Evolutionary conservation across 2,113 vertebrate genomes (phyloP).

Genomic region (Bufo gargarizans): DNA sequence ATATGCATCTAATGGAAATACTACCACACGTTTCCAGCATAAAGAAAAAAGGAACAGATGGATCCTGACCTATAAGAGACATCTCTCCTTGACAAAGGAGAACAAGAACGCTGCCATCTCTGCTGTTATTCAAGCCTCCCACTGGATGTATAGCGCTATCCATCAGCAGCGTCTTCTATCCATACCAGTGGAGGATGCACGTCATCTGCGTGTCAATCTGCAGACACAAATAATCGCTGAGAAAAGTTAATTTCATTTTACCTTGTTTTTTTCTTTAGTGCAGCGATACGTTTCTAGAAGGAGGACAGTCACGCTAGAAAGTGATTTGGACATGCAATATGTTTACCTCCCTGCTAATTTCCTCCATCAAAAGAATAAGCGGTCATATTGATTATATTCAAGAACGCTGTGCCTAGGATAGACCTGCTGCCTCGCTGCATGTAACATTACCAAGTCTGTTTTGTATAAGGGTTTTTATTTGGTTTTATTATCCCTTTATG

Average conservation of each 20-base stretch:
- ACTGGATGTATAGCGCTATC: conserved; percentile 34
- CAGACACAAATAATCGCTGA: conserved; percentile 50
- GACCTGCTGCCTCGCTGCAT: background rate
- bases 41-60: background rate
- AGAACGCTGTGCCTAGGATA: background rate
- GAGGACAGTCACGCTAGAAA: conserved; percentile 38
- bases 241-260: conserved; percentile 46
- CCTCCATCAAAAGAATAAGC: conserved; percentile 27
- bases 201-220: conserved; percentile 39
- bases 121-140: conserved; percentile 29
- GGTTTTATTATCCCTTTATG: background rate
- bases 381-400: conserved; percentile 36
- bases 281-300: conserved; percentile 24
- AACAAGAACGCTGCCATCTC: background rate
- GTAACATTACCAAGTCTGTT: background rate
- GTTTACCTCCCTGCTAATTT: conserved; percentile 46
- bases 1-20: background rate
- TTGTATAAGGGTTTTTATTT: background rate
- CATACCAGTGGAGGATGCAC: conserved; percentile 30
- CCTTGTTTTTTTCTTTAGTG: conserved; percentile 23
- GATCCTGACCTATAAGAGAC: conserved; percentile 10
- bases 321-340: conserved; percentile 49
- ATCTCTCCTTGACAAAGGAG: conserved; percentile 32
- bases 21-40: background rate
- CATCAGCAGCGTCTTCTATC: conserved; percentile 29